Evolutionary conservation across 1,140 invertebrate species (phyloP), one percentile per base, ranked within the genome.

Genomic region (Cotesia typhae): DNA sequence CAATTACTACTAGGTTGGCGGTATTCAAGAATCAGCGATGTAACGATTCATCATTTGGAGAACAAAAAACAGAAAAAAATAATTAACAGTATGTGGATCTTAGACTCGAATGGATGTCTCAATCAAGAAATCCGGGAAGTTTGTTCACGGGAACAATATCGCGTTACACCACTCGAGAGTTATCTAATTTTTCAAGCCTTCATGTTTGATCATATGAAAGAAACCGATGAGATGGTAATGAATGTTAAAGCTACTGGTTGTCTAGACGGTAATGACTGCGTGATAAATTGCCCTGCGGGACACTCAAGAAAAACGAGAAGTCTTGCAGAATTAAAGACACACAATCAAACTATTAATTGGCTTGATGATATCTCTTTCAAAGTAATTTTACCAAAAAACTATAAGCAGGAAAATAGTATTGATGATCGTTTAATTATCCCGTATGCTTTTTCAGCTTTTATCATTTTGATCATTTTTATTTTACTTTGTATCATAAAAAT

Each of bases 161-260:
- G 73, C 76, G 85, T 75, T 10, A 82, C 70, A 20, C 82, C 85
- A 17, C 79, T 90, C 47, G 82, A 87, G n/a, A 88, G 80, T 17
- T 86, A 86, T 52, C 83, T 91, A 71, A 85, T 87, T 63, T 92
- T 92, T 75, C 86, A 90, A 60, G 90, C 91, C 0, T 91, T 92
- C 68, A 89, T 92, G 85, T 92, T 93, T 77, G 90, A 92, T 73
- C 90, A 90, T 4, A 91, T 91, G 89, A 84, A 84, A 28, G 89
- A 89, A 73, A 90, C 89, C 1, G 91, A 92, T 71, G 87, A 90
- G 52, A 86, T 92, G 71, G 80, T 91, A 2, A 81, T 93, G 17
- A 90, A 88, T 57, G 89, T 92, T 47, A 87, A 87, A 72, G 85
- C 91, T 4, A 86, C 88, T 0, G 92, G 89, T 3, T 92, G 92